A percentile compares a stretch with the other conserved stretches of the same genome.
phyloP scores from a whole-genome alignment of 2,113 vertebrate genomes.

The Megalops atlanticus region DNA sequence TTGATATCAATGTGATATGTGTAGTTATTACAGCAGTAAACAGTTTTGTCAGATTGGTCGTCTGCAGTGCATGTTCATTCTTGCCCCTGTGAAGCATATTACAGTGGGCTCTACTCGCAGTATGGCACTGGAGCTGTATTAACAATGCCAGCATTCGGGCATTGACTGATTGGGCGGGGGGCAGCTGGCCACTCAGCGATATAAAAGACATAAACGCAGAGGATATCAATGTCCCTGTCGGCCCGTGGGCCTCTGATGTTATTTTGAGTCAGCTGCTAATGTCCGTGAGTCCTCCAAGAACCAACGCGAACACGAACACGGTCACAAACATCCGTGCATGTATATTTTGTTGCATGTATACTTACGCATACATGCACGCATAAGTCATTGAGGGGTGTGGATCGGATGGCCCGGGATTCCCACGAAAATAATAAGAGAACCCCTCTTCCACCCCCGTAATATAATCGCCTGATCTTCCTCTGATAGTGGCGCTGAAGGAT shows the following conservation, averaged over 20 bases:
- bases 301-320: not conserved
- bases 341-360: not conserved
- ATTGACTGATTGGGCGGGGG: slow-evolving; percentile 51
- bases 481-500: slow-evolving; percentile 68
- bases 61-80: not conserved
- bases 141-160: not conserved
- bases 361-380: slow-evolving; percentile 33
- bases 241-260: slow-evolving; percentile 62
- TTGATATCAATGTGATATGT: too few relatives aligned
- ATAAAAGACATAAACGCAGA: slow-evolving; percentile 62
- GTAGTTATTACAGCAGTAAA: too few relatives aligned
- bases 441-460: slow-evolving; percentile 57
- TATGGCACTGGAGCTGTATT: not conserved
- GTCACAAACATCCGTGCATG: not conserved
- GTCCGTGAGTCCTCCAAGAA: slow-evolving; percentile 48
- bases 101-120: not conserved
- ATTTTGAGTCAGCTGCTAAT: slow-evolving; percentile 63
- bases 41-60: too few relatives aligned
- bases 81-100: not conserved
- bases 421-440: slow-evolving; percentile 67
- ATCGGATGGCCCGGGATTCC: slow-evolving; percentile 63
- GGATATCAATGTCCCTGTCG: slow-evolving; percentile 64
- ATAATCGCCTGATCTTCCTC: slow-evolving; percentile 60
- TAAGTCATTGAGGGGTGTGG: not conserved
- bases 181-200: slow-evolving; percentile 61